Base-by-base conservation (phyloP, 2,888 invertebrate genomes). In the Lymantria monacha region DNA sequence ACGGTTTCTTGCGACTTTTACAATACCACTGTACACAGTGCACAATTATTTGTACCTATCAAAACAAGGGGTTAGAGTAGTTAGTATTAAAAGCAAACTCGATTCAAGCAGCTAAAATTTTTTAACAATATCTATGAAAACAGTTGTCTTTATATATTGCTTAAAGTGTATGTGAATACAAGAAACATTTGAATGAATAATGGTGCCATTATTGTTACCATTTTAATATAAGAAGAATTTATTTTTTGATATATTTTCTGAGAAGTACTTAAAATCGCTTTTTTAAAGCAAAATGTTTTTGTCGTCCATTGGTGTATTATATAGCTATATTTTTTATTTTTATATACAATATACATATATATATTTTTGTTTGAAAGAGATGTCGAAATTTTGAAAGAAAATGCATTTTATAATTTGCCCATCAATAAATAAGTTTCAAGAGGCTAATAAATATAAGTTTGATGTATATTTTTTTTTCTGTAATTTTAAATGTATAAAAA, bases 121-220 rank as follows among this genome's bases (percentile, higher is more conserved):
- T 9, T 38, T 38, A 11, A 38, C 0, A 2, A 2, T 46, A 44
- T 55, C 42, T 51, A 53, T 55, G 51, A 49, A 53, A 65, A 55
- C 54, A 53, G 14, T 52, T 41, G 12, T 49, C 40, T 44, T 43
- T 9, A 41, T 41, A 37, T 33, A 31, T 47, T 50, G 46, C 37
- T 70, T 59, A 61, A 53, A 62, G 62, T 57, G 51, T 48, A n/a
- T 61, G 54, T 61, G 54, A 22, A 22, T 22, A 22, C 22, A 22
- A 3, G 5, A 22, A 22, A 22, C 22, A 5, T 22, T 22, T 22
- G 5, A 22, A 22, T 22, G 2, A 33, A 30, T 63, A 81, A 72
- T 86, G 87, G 87, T 87, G 89, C 88, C 89, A 89, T 89, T 67
- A 63, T 57, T 72, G 88, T 89, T 89, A 89, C 89, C 89, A 87